Conservation (phyloP, 2,797 vertebrate genomes). For the Mionectes olivaceus region DNA sequence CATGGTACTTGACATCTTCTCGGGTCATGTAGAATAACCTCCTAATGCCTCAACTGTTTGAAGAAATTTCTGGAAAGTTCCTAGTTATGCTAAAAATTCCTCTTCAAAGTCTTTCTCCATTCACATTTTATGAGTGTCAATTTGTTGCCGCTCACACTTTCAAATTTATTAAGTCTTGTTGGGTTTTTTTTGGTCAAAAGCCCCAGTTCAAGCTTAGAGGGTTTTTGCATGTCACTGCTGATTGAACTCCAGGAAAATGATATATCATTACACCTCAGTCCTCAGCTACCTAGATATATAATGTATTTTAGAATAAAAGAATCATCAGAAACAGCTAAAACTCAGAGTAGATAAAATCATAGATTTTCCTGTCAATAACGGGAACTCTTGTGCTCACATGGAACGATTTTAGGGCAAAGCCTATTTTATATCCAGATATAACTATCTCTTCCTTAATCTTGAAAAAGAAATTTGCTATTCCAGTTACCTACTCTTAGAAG, state of each 20-base stretch:
- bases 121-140: not conserved
- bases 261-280: not conserved
- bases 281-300: not conserved
- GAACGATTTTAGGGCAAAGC: not conserved
- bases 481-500: not conserved
- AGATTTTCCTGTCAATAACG: not conserved
- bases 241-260: not conserved
- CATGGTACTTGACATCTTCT: not conserved
- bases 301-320: not conserved
- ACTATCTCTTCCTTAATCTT: not conserved
- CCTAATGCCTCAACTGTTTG: not conserved
- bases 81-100: not conserved
- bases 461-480: not conserved
- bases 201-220: not conserved
- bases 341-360: not conserved
- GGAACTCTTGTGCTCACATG: not conserved
- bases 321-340: not conserved
- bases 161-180: not conserved
- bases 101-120: not conserved
- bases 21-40: rapidly evolving
- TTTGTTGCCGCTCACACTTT: not conserved
- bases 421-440: not conserved
- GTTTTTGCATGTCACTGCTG: not conserved
- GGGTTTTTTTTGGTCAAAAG: not conserved
- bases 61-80: not conserved